phyloP scores from a whole-genome alignment of 2,888 invertebrate species.

The Pycnomerus fuliginosus region DNA sequence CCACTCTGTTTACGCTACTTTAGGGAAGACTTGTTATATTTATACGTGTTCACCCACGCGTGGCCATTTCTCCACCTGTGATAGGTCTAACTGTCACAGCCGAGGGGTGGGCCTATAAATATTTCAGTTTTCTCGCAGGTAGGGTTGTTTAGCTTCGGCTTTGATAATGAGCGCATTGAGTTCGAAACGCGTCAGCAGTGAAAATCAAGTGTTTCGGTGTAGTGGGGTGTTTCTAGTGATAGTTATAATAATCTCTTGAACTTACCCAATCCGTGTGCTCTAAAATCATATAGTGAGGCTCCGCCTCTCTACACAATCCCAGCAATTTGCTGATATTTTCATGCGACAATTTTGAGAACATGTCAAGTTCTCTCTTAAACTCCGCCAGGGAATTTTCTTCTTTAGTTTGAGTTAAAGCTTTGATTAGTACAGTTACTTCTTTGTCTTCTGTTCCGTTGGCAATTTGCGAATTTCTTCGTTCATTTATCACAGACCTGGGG shows the following conservation, averaged over 20 bases:
- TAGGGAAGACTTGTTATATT: too few species aligned
- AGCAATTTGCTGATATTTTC: constrained; percentile 76
- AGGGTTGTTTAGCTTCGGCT: too few species aligned
- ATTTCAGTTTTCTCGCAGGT: too few species aligned
- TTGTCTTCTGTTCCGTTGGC: constrained; percentile 47
- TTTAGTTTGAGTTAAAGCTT: constrained; percentile 72
- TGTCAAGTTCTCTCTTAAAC: constrained; percentile 85
- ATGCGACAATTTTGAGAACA: constrained; percentile 81
- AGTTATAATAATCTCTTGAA: constrained; percentile 2
- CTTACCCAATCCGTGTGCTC: constrained; percentile 93
- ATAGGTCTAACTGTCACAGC: too few species aligned
- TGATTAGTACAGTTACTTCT: constrained; percentile 66
- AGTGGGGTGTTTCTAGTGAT: not conserved
- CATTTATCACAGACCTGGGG: constrained; percentile 38
- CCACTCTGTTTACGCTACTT: too few species aligned
- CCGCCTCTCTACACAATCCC: constrained; percentile 79
- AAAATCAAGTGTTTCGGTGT: too few species aligned
- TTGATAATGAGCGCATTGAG: too few species aligned
- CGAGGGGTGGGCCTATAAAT: too few species aligned
- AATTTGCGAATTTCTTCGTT: constrained; percentile 41
- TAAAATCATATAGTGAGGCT: constrained; percentile 85
- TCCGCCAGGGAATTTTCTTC: constrained; percentile 78
- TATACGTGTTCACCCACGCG: too few species aligned
- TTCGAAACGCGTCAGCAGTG: too few species aligned
- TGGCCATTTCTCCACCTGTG: too few species aligned